Conservation (phyloP, 1,140 invertebrate genomes). For the Colletes gigas region DNA sequence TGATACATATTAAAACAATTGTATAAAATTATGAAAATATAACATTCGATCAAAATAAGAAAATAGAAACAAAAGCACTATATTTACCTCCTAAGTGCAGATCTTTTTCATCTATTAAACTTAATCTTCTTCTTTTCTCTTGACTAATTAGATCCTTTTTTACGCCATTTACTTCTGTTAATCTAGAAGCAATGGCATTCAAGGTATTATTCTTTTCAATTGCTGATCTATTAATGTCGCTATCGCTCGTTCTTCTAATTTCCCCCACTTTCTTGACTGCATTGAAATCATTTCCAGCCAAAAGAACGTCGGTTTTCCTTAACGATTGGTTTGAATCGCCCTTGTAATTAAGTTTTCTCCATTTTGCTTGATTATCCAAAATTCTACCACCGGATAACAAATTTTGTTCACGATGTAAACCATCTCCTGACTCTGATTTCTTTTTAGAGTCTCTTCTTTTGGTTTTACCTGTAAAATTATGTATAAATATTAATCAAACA, state of each 20-base stretch:
- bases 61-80: neutral
- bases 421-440: conserved; percentile 80
- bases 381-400: conserved; percentile 78
- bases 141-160: conserved; percentile 76
- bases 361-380: conserved; percentile 78
- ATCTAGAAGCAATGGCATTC: conserved; percentile 65
- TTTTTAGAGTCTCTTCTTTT: conserved; percentile 82
- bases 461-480: conserved; percentile 74
- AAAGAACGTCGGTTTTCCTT: conserved; percentile 71
- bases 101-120: conserved; percentile 79
- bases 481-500: conserved; percentile 15
- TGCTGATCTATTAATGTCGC: conserved; percentile 70
- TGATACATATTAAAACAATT: neutral
- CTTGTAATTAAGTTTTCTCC: conserved; percentile 79
- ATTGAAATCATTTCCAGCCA: conserved; percentile 69
- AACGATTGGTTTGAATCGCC: conserved; percentile 66
- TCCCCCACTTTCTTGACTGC: conserved; percentile 76
- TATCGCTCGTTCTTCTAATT: conserved; percentile 81
- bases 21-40: neutral
- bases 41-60: conserved; percentile 1
- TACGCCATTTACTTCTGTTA: conserved; percentile 78
- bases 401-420: conserved; percentile 78
- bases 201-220: conserved; percentile 71
- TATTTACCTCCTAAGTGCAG: conserved; percentile 74
- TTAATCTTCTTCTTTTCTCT: conserved; percentile 78